These are phyloP conservation scores for Eristalis intricaria DNA, from an alignment of 2,888 invertebrate species.

Conservation along the genomic window DNA sequence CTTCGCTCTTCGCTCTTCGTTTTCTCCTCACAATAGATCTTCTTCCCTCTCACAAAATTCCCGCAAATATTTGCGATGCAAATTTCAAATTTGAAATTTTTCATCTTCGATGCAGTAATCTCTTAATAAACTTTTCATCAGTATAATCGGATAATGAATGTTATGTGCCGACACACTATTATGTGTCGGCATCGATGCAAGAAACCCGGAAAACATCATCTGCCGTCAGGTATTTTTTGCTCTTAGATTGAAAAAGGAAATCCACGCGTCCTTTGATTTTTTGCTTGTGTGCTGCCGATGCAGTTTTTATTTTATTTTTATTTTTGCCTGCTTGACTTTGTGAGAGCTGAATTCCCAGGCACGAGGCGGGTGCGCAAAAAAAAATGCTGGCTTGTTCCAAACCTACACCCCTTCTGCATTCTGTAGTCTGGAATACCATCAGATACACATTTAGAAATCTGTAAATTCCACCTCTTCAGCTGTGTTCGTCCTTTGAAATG, in stretches of 20 bases:
- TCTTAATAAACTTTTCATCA: conserved; percentile 53
- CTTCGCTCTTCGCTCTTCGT: conserved; percentile 8
- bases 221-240: not conserved
- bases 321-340: conserved; percentile 20
- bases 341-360: conserved; percentile 26
- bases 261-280: conserved; percentile 32
- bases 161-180: conserved; percentile 15
- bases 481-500: conserved; percentile 39
- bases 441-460: conserved; percentile 48
- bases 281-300: conserved; percentile 9
- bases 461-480: conserved; percentile 57
- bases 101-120: conserved; percentile 59
- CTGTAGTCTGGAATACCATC: conserved; percentile 31
- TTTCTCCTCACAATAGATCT: conserved; percentile 32
- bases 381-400: conserved; percentile 35
- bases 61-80: conserved; percentile 61
- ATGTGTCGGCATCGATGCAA: not conserved
- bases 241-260: not conserved
- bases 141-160: conserved; percentile 61
- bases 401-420: conserved; percentile 27
- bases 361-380: not conserved
- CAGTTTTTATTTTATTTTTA: not conserved
- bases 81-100: conserved; percentile 19
- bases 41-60: conserved; percentile 7
- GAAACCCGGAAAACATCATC: not conserved